Percentiles rank a stretch among this genome's conserved stretches.
phyloP scores from a whole-genome alignment of 2,113 vertebrate genomes.

The Nymphicus hollandicus region DNA sequence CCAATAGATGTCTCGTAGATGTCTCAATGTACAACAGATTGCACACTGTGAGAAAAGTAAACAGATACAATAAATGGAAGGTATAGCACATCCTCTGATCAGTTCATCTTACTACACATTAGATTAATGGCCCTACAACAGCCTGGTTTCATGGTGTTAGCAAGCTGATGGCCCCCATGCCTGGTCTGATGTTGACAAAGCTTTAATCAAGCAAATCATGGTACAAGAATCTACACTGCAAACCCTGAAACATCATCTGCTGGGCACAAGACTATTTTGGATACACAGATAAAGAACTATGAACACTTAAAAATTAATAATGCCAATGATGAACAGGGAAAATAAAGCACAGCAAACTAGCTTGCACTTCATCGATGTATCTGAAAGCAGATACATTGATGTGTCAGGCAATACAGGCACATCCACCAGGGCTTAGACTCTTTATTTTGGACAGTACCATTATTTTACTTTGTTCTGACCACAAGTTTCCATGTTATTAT shows the following conservation, averaged over 20 bases:
- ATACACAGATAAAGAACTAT: background rate
- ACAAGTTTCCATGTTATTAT: background rate
- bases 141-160: background rate
- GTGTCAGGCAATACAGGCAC: background rate
- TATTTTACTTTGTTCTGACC: background rate
- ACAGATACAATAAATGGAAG: background rate
- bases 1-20: background rate
- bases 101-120: background rate
- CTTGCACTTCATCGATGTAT: background rate
- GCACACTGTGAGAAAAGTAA: background rate
- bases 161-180: background rate
- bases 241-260: background rate
- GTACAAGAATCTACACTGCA: background rate
- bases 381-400: background rate
- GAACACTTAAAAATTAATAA: background rate
- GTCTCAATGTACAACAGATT: background rate
- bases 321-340: background rate
- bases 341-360: background rate
- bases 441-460: background rate
- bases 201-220: background rate
- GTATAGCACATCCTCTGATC: background rate
- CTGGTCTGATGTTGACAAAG: background rate
- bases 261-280: background rate
- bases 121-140: background rate
- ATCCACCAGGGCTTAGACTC: background rate